Percentiles rank a stretch among this genome's conserved stretches.
Evolutionary conservation across 2,797 vertebrate species (phyloP).

Genomic region (Triplophysa bombifrons): DNA sequence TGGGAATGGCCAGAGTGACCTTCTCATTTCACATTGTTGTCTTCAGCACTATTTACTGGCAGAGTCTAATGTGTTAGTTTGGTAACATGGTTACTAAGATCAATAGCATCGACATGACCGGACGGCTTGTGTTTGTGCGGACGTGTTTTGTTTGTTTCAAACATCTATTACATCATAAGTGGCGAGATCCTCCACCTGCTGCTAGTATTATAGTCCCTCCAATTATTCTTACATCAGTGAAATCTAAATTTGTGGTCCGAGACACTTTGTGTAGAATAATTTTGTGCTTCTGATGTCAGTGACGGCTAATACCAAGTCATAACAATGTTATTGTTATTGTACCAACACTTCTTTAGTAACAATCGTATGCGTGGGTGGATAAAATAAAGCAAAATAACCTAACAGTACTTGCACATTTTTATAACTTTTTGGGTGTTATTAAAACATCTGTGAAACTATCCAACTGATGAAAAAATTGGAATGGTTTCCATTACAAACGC

Average conservation of each 20-base stretch:
- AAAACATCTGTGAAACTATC: too few species aligned
- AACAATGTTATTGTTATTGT: too few species aligned
- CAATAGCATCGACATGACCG: conserved; percentile 23
- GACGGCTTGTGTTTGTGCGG: neutral
- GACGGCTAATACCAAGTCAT: neutral
- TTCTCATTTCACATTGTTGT: conserved; percentile 53
- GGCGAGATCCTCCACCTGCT: neutral
- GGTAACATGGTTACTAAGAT: conserved; percentile 35
- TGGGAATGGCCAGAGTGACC: conserved; percentile 44
- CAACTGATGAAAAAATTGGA: too few species aligned
- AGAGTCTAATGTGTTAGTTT: conserved; percentile 34
- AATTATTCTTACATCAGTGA: neutral
- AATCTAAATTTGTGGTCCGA: too few species aligned
- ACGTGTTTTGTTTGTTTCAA: neutral
- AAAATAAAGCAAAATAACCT: too few species aligned
- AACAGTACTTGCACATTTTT: too few species aligned
- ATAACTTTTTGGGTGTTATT: too few species aligned
- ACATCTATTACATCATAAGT: neutral
- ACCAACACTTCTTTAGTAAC: too few species aligned
- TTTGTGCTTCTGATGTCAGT: neutral
- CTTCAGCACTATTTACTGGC: conserved; percentile 34
- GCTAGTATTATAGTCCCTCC: neutral
- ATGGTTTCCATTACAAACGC: too few species aligned
- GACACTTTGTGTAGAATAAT: too few species aligned
- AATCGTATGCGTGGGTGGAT: too few species aligned